A percentile compares a stretch with the other conserved stretches of the same genome.
These are phyloP conservation scores for Drosophila sucinea DNA, from an alignment of 1,140 invertebrate genomes.

Conservation along the genomic window DNA sequence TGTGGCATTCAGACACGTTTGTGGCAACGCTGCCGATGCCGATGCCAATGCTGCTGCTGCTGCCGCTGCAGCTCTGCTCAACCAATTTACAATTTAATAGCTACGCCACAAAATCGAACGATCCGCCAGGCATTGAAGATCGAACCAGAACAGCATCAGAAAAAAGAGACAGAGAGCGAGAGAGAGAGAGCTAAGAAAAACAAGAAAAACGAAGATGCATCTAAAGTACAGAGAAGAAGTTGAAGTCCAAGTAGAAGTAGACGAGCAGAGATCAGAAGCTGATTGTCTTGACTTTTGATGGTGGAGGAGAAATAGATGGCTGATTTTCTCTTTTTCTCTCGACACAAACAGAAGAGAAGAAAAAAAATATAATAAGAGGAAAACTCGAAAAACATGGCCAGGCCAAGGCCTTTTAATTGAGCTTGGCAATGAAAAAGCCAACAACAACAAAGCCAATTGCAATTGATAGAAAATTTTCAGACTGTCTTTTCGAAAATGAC, in stretches of 20 bases:
- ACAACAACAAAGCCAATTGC: neutral
- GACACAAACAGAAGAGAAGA: no score
- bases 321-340: conserved; percentile 10
- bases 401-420: conserved; percentile 11
- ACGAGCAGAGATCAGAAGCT: conserved; percentile 3
- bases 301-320: neutral
- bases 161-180: neutral
- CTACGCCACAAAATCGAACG: conserved; percentile 75
- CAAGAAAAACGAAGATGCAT: conserved; percentile 15
- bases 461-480: neutral
- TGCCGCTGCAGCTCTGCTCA: conserved; percentile 57
- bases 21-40: conserved; percentile 46
- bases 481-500: neutral
- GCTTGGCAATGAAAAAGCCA: neutral
- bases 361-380: neutral
- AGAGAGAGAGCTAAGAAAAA: conserved; percentile 10
- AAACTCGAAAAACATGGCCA: conserved; percentile 1
- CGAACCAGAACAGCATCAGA: neutral
- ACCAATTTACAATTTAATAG: conserved; percentile 81
- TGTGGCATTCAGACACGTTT: conserved; percentile 79
- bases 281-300: conserved; percentile 9
- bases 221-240: conserved; percentile 5
- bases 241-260: neutral
- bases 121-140: conserved; percentile 37
- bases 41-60: no score